phyloP scores from a whole-genome alignment of 2,113 vertebrate genomes.

The Octodon degus region DNA sequence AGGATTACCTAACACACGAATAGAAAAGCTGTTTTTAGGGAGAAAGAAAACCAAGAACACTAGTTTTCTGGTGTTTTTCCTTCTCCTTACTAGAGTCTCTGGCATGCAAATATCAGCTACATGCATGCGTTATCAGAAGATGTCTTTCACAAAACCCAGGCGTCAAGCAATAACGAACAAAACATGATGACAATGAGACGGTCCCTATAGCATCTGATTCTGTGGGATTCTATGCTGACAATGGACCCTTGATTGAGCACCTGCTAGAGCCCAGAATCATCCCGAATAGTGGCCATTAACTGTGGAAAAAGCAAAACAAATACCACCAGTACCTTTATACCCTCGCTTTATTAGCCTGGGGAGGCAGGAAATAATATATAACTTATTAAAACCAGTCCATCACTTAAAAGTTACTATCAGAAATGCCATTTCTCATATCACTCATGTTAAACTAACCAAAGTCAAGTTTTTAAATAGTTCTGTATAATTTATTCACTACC shows the following conservation, averaged over 20 bases:
- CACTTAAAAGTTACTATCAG: neutral
- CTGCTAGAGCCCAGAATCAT: neutral
- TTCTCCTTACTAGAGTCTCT: neutral
- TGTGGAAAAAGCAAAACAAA: neutral
- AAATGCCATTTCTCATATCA: neutral
- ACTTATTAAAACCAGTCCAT: slow-evolving; percentile 32
- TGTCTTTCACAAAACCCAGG: neutral
- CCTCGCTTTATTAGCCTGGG: neutral
- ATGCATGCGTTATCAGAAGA: neutral
- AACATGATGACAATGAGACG: neutral
- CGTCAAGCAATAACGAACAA: neutral
- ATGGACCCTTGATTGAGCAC: neutral
- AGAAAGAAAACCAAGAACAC: neutral
- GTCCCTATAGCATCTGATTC: neutral
- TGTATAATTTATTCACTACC: neutral
- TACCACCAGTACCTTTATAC: neutral
- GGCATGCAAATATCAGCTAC: slow-evolving; percentile 3
- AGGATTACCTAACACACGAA: slow-evolving; percentile 6
- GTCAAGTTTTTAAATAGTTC: slow-evolving; percentile 37
- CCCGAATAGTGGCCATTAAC: neutral
- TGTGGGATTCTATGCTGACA: neutral
- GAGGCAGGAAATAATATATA: neutral
- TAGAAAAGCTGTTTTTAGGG: neutral
- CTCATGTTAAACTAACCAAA: neutral
- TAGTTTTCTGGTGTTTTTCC: neutral